Evolutionary conservation across 92 coral and sea anemone genomes (phyloP), one percentile per base, ranked within the genome.

Genomic region (Epizoanthus scotinus): DNA sequence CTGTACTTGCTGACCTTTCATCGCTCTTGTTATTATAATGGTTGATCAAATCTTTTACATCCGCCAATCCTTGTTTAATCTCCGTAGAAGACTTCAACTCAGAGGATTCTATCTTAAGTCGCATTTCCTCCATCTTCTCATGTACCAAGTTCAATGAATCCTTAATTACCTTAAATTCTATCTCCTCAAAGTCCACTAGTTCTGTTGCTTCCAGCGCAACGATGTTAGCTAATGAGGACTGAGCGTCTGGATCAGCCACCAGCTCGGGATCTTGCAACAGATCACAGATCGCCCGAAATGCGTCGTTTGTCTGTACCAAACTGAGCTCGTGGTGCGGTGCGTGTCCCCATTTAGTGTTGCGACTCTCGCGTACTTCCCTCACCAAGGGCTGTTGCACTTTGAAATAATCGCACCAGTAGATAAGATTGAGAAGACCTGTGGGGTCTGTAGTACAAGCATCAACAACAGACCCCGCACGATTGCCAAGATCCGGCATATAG

Each of bases 341-440:
- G 63, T 94, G 98, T 1, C 84, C 94, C 94, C 97, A 94, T n/a
- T 77, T 81, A 63, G 84, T 89, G 29, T 88, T 88, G 38, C 97
- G 87, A 1, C 82, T 86, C 15, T 89, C 89, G 9, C 91, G 89
- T 24, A 91, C 89, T 67, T 66, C 67, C 60, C 84, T 66, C 12
- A 91, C 86, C 34, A 94, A 68, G 10, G 83, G 15, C 26, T 68
- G 85, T 59, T 92, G 80, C 56, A 83, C 88, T 21, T 84, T 85
- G 28, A 89, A 91, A 20, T 86, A 81, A 22, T 49, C 74, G 55
- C 94, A 94, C 83, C 85, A 87, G 78, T 69, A 85, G 64, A 94
- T 81, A 2, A 94, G 78, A 63, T 94, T 91, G 24, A 94, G 81
- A 40, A 94, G 82, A 15, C 91, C 94, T 10, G 94, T 85, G 21